Base-by-base conservation (phyloP, 1,140 invertebrate species). In the Ceratosolen solmsi region DNA sequence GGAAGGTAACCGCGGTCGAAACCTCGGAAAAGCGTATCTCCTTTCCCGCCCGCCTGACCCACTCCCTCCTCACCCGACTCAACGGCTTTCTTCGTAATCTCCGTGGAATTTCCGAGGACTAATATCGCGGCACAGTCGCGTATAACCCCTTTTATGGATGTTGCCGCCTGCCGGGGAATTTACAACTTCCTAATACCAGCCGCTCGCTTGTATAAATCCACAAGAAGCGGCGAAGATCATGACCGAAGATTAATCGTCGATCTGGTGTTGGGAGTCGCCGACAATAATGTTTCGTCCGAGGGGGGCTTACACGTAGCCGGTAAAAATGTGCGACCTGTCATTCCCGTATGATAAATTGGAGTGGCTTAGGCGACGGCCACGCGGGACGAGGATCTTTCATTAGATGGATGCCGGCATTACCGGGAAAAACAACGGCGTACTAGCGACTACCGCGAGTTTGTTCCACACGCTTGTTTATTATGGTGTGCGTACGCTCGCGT, bases 101-200 rank as follows among this genome's bases (percentile, higher is more conserved):
- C 54, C 56, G 17, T 33, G 56, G 78, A 60, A 80, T 80, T 80
- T 72, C 70, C 78, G 78, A 38, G 36, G 70, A 73, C 68, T 46
- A 73, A 73, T 60, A 79, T 71, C 33, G 65, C 76, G 60, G 63
- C 25, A 25, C 17, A 54, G 9, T 73, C 54, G 9, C 46, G 65
- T 27, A 56, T 71, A 78, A 27, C 65, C 51, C 51, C 77, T 71
- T 71, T 56, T 79, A 71, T 71, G 77, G 63, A 79, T 41, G 22
- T 38, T 51, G 75, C 36, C 58, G 75, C 0, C 0, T 27, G 25
- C 27, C 46, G 56, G 54, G 38, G 30, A 80, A 80, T 80, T 80
- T 65, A 74, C 79, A 80, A 80, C 71, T 80, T 70, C 60, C 79
- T 80, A 80, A 80, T 80, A 54, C 78, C 30, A 38, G 70, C 7